These are phyloP conservation scores for Amyelois transitella DNA, from an alignment of 1,140 invertebrate genomes.

Conservation along the genomic window DNA sequence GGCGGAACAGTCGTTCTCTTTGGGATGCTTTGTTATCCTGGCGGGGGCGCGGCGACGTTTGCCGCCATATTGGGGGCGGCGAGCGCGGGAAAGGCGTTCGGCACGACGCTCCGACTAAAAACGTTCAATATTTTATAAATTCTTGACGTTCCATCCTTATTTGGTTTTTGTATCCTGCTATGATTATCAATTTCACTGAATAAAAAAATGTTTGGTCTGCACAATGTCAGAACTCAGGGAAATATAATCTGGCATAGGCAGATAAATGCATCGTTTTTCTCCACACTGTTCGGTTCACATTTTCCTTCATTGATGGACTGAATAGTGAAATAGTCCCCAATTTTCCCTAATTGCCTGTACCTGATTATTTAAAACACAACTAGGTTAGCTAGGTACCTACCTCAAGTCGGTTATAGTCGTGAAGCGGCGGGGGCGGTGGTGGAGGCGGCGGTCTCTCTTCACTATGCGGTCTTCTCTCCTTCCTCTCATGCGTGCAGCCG, in stretches of 20 bases:
- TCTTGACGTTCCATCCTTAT: no score
- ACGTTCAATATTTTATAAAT: not conserved
- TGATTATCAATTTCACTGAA: no score
- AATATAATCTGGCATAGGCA: no score
- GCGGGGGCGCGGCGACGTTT: constrained; percentile 49
- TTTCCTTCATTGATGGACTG: no score
- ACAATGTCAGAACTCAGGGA: no score
- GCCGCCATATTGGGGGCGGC: constrained; percentile 54
- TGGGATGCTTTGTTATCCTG: constrained; percentile 42
- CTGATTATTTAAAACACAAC: not conserved
- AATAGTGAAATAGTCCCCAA: no score
- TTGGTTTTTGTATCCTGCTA: no score
- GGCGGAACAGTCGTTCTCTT: constrained; percentile 48
- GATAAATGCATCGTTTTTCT: no score
- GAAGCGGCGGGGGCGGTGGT: constrained; percentile 52
- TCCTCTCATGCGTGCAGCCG: constrained; percentile 79
- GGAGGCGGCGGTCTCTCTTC: constrained; percentile 73
- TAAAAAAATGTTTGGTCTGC: no score
- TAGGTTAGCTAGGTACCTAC: constrained; percentile 14
- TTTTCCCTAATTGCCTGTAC: no score
- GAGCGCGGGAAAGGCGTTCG: constrained; percentile 55
- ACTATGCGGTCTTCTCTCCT: constrained; percentile 85
- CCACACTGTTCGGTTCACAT: no score
- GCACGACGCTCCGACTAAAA: constrained; percentile 61
- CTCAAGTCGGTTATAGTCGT: constrained; percentile 61